Conservation (phyloP, 2,888 invertebrate species). For the Lepidochrysops patricia region DNA sequence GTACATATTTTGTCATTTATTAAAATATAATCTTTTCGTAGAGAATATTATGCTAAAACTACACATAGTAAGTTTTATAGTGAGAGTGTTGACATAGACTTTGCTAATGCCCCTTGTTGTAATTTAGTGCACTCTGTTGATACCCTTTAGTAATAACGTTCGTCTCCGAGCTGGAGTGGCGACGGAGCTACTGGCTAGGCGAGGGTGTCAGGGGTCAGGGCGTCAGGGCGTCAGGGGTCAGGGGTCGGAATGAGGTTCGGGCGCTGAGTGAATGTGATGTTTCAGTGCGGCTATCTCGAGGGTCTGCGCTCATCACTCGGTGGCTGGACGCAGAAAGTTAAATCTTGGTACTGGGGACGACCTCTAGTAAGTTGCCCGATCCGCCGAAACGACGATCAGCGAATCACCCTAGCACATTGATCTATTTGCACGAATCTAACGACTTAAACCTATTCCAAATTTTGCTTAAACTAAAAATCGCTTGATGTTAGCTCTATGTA, state of each 20-base stretch:
- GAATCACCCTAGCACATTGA: slow-evolving; percentile 69
- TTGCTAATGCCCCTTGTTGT: slow-evolving; percentile 21
- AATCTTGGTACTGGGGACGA: slow-evolving; percentile 98
- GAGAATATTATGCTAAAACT: slow-evolving; percentile 5
- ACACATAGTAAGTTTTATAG: slow-evolving; percentile 13
- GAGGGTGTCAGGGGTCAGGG: neutral
- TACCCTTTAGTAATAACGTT: slow-evolving; percentile 1
- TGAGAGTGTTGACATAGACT: slow-evolving; percentile 18
- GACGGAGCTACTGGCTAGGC: neutral
- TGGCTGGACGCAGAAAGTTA: slow-evolving; percentile 97
- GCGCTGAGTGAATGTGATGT: slow-evolving; percentile 74
- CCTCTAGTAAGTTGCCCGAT: slow-evolving; percentile 91
- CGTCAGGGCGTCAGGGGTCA: slow-evolving; percentile 5
- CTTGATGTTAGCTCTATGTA: slow-evolving; percentile 58
- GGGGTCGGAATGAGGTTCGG: slow-evolving; percentile 21
- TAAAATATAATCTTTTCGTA: slow-evolving; percentile 1
- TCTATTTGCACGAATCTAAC: slow-evolving; percentile 30
- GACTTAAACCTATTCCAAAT: slow-evolving; percentile 45
- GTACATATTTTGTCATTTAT: neutral
- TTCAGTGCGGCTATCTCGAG: slow-evolving; percentile 94
- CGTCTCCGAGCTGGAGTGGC: neutral
- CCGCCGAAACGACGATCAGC: slow-evolving; percentile 57
- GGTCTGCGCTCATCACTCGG: slow-evolving; percentile 95
- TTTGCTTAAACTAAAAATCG: slow-evolving; percentile 63
- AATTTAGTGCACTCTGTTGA: slow-evolving; percentile 17